phyloP scores from a whole-genome alignment of 2,113 vertebrate genomes.

The Coracopsis vasa region DNA sequence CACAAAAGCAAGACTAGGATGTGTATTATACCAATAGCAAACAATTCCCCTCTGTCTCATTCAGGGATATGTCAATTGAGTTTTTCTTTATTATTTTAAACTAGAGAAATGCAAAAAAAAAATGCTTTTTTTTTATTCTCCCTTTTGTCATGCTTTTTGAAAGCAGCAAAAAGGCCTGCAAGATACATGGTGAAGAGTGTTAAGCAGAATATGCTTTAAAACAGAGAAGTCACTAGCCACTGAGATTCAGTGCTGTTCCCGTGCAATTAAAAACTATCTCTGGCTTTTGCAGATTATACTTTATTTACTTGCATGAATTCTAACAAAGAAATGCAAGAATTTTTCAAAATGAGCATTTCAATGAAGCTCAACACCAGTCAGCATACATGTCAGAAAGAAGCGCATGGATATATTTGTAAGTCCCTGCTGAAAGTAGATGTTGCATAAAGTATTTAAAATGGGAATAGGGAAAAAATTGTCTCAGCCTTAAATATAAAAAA shows the following conservation, averaged over 20 bases:
- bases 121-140: not conserved
- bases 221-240: not conserved
- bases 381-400: not conserved
- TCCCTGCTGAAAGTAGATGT: not conserved
- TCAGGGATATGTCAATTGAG: not conserved
- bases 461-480: accelerated
- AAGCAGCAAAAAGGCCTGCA: not conserved
- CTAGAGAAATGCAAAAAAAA: not conserved
- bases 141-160: not conserved
- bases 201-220: not conserved
- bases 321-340: not conserved
- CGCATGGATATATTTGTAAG: not conserved
- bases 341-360: not conserved
- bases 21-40: not conserved
- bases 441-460: not conserved
- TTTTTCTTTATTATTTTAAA: not conserved
- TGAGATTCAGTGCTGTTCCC: not conserved
- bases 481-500: not conserved
- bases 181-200: not conserved
- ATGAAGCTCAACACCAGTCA: not conserved
- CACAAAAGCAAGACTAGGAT: not conserved
- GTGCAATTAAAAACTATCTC: not conserved
- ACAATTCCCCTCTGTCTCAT: not conserved
- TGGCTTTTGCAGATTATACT: not conserved
- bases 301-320: not conserved